Percentiles rank a stretch among this genome's conserved stretches.
Conservation (phyloP, 2,888 invertebrate genomes). For the Papilio protenor region DNA sequence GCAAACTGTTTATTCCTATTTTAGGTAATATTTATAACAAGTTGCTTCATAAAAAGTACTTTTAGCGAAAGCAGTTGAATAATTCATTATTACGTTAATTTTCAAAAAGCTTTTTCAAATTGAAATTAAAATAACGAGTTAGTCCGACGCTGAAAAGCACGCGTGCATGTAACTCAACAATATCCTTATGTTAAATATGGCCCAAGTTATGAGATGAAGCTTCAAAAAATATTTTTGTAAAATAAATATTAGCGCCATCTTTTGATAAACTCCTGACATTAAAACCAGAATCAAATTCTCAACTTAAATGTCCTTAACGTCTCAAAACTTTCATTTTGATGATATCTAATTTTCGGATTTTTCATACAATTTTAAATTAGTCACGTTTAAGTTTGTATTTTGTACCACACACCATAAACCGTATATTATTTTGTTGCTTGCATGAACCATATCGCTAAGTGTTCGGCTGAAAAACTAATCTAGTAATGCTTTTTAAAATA, state of each 20-base stretch:
- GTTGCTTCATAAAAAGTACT: background rate
- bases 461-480: constrained; percentile 34
- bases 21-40: background rate
- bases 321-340: too few species aligned
- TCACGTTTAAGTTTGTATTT: constrained; percentile 1
- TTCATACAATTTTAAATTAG: background rate
- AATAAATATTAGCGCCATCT: background rate
- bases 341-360: too few species aligned
- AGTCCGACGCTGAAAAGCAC: constrained; percentile 17
- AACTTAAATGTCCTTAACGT: too few species aligned
- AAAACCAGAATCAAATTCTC: too few species aligned
- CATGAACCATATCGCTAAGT: constrained; percentile 34
- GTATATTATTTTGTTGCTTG: constrained; percentile 27
- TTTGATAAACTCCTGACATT: background rate
- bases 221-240: background rate
- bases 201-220: background rate
- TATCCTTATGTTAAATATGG: constrained; percentile 5
- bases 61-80: constrained; percentile 1
- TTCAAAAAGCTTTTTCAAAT: constrained; percentile 31
- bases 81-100: background rate
- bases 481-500: constrained; percentile 31
- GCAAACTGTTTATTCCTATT: background rate
- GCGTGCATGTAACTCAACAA: constrained; percentile 30
- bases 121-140: constrained; percentile 31
- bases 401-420: constrained; percentile 6